Conservation (phyloP, 2,888 invertebrate species). For the Perithous albicinctus region DNA sequence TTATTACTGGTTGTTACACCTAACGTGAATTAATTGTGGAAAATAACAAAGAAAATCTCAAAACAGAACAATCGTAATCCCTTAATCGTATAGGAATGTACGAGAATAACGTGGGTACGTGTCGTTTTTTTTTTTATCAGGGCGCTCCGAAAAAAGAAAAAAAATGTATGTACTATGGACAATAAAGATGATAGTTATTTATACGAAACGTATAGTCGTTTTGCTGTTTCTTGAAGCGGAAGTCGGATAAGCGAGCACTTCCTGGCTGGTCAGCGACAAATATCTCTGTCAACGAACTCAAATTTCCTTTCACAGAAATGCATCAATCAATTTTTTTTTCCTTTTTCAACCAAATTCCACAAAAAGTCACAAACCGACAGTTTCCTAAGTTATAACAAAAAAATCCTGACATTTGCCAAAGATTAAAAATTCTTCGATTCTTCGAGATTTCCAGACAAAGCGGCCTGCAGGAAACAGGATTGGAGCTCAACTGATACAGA, state of each 20-base stretch:
- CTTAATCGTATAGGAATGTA: neutral
- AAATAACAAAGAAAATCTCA: neutral
- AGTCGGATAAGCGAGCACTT: neutral
- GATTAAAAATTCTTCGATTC: no score
- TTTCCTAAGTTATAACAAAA: no score
- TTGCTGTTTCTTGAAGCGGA: neutral
- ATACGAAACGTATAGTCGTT: conserved; percentile 29
- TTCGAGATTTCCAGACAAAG: no score
- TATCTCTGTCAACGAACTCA: neutral
- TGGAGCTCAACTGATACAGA: neutral
- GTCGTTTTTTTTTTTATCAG: neutral
- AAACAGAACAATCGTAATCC: conserved; percentile 12
- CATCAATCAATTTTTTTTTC: no score
- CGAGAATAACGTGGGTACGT: neutral
- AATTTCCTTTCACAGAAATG: no score
- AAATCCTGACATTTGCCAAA: no score
- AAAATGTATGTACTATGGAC: conserved; percentile 60
- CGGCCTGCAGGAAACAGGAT: conserved; percentile 1
- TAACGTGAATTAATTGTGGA: neutral
- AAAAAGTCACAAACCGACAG: no score
- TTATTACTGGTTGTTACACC: neutral
- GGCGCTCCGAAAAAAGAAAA: conserved; percentile 31
- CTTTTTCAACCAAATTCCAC: no score
- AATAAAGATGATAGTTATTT: conserved; percentile 64
- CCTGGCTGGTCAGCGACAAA: neutral